Evolutionary conservation across 2,113 vertebrate genomes (phyloP), one percentile per base, ranked within the genome.

Genomic region (Nothocercus nigrocapillus): DNA sequence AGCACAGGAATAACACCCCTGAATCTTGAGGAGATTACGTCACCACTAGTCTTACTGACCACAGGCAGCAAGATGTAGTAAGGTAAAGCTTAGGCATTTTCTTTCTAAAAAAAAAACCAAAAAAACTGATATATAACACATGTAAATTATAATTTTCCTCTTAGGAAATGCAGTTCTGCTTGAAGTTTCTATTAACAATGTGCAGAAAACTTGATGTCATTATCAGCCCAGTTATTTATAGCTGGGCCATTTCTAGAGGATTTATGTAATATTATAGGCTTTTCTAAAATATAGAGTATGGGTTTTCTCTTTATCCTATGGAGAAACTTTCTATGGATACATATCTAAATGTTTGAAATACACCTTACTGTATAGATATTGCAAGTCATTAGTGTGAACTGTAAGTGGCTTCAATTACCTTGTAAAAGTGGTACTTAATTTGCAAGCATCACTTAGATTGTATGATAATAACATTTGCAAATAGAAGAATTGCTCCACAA

Each of bases 171-270:
- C 11, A 59, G 11, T 30, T 45, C 15, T 80, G 66, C 34, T 88
- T 80, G 13, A 38, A 88, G 14, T 67, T 88, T 89, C 59, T 74
- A 5, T 85, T 78, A 75, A 59, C 87, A 95, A 89, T 12, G 25
- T 80, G 30, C 89, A 59, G 64, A 85, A 94, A 85, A 87, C 27
- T 76, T 89, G 28, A 76, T 85, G 36, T 91, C 45, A 47, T 85
- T 94, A 95, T 77, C 68, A 85, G 32, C 13, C 7, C 28, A 64
- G 72, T 78, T 95, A 85, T 78, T 91, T 88, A 42, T n/a, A 76
- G 36, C 54, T 95, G 49, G 14, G 24, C 17, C 85, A 22, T 83
- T 89, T 95, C 59, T 83, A 75, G 85, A 83, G 54, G 24, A 82
- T 91, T 83, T 80, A 80, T 85, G 44, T n/a, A 85, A 75, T 91